Conservation (phyloP, 2,113 vertebrate genomes). For the Uropsilus gracilis region DNA sequence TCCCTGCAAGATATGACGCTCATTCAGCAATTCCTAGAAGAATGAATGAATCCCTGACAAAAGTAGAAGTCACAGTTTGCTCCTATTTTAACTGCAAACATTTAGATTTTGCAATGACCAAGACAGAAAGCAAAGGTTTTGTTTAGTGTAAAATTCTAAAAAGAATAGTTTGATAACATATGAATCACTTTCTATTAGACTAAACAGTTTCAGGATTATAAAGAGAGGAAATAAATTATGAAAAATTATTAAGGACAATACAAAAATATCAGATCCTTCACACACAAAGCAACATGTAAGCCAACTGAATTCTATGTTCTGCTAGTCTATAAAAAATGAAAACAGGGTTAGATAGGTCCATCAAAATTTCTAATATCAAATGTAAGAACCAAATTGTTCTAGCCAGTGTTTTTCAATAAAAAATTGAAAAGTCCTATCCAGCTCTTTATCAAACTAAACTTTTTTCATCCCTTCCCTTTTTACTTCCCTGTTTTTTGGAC, state of each 20-base stretch:
- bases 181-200: background rate
- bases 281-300: background rate
- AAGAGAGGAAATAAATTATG: background rate
- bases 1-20: background rate
- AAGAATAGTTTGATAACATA: background rate
- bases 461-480: background rate
- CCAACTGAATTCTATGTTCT: background rate
- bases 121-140: background rate
- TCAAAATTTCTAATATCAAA: background rate
- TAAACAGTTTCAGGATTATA: background rate
- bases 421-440: background rate
- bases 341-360: background rate
- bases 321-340: background rate
- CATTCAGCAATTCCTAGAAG: background rate
- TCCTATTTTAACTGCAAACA: background rate
- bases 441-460: background rate
- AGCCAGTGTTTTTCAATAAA: background rate
- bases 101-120: background rate
- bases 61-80: background rate
- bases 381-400: background rate
- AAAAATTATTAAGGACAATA: background rate
- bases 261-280: background rate
- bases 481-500: background rate
- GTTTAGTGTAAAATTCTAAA: background rate
- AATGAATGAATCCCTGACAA: constrained; percentile 18